A percentile compares a stretch with the other conserved stretches of the same genome.
These are phyloP conservation scores for Melanotaenia trifasciata DNA, from an alignment of 2,797 vertebrate species.

Conservation along the genomic window DNA sequence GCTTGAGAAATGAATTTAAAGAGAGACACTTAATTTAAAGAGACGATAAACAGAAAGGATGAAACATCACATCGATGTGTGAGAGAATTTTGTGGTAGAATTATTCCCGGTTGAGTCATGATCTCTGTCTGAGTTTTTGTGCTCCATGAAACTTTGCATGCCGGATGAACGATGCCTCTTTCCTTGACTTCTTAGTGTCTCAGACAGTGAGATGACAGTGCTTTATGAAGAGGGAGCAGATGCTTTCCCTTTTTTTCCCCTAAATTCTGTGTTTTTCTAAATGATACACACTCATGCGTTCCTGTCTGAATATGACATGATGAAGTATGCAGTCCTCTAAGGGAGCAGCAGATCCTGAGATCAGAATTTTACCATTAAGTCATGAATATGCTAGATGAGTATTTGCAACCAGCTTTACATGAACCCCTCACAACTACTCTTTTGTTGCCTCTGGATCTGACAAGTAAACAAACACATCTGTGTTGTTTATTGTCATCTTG, in stretches of 20 bases:
- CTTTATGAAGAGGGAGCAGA: constrained; percentile 62
- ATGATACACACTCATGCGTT: constrained; percentile 19
- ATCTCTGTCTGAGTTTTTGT: constrained; percentile 32
- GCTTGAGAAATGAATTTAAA: constrained; percentile 37
- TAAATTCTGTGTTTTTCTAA: constrained; percentile 3
- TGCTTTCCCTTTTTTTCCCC: constrained; percentile 42
- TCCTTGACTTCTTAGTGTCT: constrained; percentile 32
- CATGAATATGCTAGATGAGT: neutral
- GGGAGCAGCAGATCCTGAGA: constrained; percentile 2
- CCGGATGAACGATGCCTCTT: constrained; percentile 56
- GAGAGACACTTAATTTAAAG: constrained; percentile 19
- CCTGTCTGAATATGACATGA: constrained; percentile 36
- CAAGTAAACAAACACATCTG: constrained; percentile 63
- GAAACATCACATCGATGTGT: constrained; percentile 17
- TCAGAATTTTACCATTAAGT: neutral
- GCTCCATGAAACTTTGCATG: constrained; percentile 36
- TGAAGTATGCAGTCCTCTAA: constrained; percentile 14
- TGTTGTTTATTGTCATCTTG: constrained; percentile 56
- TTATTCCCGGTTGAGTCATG: constrained; percentile 49
- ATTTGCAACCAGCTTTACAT: constrained; percentile 34
- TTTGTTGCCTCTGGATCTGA: constrained; percentile 40
- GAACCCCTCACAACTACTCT: constrained; percentile 31
- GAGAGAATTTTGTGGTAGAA: constrained; percentile 22
- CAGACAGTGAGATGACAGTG: constrained; percentile 33
- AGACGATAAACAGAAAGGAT: constrained; percentile 2